A percentile compares a stretch with the other conserved stretches of the same genome.
phyloP scores from a whole-genome alignment of 2,113 vertebrate species.

The Tor tambroides region DNA sequence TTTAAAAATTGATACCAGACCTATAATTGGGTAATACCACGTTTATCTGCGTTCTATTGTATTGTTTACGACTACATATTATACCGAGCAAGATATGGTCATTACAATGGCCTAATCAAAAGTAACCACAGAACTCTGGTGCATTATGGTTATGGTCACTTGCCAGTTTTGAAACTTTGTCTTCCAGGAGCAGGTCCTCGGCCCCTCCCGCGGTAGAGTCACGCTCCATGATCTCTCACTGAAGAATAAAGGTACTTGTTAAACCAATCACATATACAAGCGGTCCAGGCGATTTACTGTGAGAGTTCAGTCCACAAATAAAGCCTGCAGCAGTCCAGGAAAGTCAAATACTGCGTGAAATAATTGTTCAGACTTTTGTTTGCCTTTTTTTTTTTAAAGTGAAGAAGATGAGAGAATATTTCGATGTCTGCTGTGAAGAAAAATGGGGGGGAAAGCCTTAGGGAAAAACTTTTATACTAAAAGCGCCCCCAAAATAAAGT shows the following conservation, averaged over 20 bases:
- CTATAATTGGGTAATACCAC: not conserved
- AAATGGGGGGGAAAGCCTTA: not conserved
- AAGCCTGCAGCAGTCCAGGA: slow-evolving; percentile 12
- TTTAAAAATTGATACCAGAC: not conserved
- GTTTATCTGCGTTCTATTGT: not conserved
- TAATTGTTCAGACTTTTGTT: not conserved
- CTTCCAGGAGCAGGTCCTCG: slow-evolving; percentile 67
- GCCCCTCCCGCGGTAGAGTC: slow-evolving; percentile 68
- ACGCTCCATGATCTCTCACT: slow-evolving; percentile 79
- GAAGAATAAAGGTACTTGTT: slow-evolving; percentile 68
- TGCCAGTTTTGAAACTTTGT: slow-evolving; percentile 69
- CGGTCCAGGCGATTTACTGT: slow-evolving; percentile 48
- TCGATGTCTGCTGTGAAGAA: not conserved
- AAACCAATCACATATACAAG: slow-evolving; percentile 69
- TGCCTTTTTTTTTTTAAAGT: not conserved
- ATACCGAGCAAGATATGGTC: not conserved
- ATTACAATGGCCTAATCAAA: not conserved
- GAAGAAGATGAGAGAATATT: not conserved
- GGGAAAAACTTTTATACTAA: not conserved
- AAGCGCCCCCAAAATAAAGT: slow-evolving; percentile 41
- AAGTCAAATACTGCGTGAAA: not conserved
- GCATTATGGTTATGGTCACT: slow-evolving; percentile 64
- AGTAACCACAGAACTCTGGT: not conserved
- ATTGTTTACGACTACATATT: not conserved
- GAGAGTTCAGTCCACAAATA: slow-evolving; percentile 15